Percentiles rank a stretch among this genome's conserved stretches.
phyloP scores from a whole-genome alignment of 2,113 vertebrate species.

The Glaucomys volans region DNA sequence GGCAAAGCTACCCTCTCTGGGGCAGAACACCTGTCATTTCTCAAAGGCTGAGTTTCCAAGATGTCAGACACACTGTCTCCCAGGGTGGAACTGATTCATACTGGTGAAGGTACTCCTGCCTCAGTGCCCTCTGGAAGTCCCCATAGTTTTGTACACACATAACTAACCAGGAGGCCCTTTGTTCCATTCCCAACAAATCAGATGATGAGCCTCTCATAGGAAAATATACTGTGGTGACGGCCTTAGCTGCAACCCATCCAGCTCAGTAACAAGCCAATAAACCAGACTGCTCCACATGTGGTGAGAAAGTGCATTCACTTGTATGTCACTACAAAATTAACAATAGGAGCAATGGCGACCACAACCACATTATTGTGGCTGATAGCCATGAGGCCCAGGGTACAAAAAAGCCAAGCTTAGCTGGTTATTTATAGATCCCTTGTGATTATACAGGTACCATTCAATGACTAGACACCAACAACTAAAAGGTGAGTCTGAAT shows the following conservation, averaged over 20 bases:
- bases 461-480: background rate
- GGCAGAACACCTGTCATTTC: background rate
- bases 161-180: background rate
- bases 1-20: background rate
- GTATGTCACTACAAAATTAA: background rate
- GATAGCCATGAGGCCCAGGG: accelerated
- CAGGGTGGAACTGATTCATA: background rate
- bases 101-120: background rate
- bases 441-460: background rate
- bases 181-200: background rate
- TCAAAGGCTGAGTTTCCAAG: background rate
- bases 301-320: background rate
- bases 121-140: background rate
- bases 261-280: background rate
- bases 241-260: background rate
- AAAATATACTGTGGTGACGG: background rate
- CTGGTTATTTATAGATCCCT: background rate
- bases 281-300: background rate
- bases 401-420: background rate
- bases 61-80: background rate
- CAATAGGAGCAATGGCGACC: background rate
- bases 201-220: background rate
- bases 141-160: background rate
- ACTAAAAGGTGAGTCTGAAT: background rate
- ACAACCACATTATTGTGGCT: background rate